phyloP scores from a whole-genome alignment of 1,140 invertebrate genomes.

The Diorhabda sublineata region DNA sequence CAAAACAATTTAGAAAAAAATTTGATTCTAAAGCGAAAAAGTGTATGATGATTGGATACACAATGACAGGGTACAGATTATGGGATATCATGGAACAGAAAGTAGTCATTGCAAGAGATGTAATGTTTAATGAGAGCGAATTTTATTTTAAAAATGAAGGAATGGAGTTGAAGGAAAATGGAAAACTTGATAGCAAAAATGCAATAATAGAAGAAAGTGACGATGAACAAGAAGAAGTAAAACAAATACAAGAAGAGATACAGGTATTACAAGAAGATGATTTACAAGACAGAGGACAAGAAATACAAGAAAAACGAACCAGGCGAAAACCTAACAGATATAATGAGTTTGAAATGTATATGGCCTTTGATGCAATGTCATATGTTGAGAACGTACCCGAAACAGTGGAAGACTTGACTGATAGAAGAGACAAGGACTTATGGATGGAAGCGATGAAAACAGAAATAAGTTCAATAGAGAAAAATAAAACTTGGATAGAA shows the following conservation, averaged over 20 bases:
- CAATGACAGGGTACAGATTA: slow-evolving; percentile 19
- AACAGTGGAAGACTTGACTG: neutral
- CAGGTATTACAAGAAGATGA: neutral
- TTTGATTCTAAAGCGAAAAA: slow-evolving; percentile 32
- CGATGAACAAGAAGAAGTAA: neutral
- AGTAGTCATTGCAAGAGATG: no score
- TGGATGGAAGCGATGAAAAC: slow-evolving; percentile 44
- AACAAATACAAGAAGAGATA: neutral
- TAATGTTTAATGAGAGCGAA: no score
- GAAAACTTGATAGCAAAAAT: neutral
- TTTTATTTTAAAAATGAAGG: no score
- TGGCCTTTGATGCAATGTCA: slow-evolving; percentile 21
- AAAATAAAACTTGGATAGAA: slow-evolving; percentile 44
- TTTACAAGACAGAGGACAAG: neutral
- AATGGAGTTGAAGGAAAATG: no score
- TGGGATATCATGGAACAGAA: slow-evolving; percentile 8
- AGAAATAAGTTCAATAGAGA: neutral
- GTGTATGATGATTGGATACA: slow-evolving; percentile 32
- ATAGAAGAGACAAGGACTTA: slow-evolving; percentile 26
- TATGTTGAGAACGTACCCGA: slow-evolving; percentile 23
- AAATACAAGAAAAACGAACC: no score
- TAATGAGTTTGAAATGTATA: slow-evolving; percentile 24
- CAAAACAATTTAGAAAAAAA: slow-evolving; percentile 33
- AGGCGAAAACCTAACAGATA: slow-evolving; percentile 4
- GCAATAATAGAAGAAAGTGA: neutral